A percentile compares a stretch with the other conserved stretches of the same genome.
phyloP scores from a whole-genome alignment of 2,888 invertebrate species.

The Andrena dorsata region DNA sequence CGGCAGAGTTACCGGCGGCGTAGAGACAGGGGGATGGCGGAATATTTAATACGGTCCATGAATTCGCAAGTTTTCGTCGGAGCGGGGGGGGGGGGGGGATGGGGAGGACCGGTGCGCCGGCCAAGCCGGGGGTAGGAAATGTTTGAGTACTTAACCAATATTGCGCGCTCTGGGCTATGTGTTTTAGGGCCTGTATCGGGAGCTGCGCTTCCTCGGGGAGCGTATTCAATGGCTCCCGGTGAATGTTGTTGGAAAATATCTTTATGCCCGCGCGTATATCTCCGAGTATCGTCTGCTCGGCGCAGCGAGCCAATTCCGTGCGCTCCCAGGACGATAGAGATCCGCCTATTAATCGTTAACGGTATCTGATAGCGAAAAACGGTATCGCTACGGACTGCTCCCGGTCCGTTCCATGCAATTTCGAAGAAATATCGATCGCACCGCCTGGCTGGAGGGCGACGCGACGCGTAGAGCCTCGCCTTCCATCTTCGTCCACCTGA shows the following conservation, averaged over 20 bases:
- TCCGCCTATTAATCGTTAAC: not conserved
- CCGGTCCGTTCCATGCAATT: not conserved
- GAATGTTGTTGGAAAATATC: conserved; percentile 22
- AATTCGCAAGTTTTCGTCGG: not conserved
- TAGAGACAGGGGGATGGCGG: too few relatives aligned
- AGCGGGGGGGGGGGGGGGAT: too few relatives aligned
- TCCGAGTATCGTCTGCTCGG: not conserved
- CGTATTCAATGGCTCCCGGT: conserved; percentile 19
- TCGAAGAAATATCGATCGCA: conserved; percentile 26
- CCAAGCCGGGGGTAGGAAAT: not conserved
- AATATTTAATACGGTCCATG: too few relatives aligned
- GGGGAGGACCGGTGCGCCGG: too few relatives aligned
- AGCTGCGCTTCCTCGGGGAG: conserved; percentile 15
- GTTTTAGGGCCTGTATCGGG: conserved; percentile 14
- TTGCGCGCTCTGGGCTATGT: conserved; percentile 20
- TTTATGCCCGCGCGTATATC: not conserved
- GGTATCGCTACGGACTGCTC: not conserved
- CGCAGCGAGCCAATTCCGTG: not conserved
- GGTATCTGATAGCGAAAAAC: not conserved
- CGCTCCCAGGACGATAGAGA: too few relatives aligned
- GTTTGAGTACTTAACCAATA: conserved; percentile 16
- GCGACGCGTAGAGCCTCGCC: not conserved
- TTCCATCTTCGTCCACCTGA: conserved; percentile 40
- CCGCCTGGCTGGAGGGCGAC: not conserved
- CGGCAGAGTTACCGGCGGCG: too few relatives aligned